Percentiles rank a stretch among this genome's conserved stretches.
phyloP scores from a whole-genome alignment of 35 echinoderm and acorn worm species.

The Apostichopus parvimensis region DNA sequence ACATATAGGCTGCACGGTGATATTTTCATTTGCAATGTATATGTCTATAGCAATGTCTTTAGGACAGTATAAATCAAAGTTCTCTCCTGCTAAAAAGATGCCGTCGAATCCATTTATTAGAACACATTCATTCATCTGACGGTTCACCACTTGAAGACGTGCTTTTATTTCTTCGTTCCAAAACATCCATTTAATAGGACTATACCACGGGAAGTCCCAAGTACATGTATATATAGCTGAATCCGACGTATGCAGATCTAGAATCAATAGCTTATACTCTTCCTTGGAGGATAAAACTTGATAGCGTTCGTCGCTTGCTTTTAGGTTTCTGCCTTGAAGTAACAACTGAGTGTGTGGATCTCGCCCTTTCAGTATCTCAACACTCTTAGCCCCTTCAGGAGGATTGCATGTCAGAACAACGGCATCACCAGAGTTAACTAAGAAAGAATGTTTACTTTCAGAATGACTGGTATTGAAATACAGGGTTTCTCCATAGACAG shows the following conservation, averaged over 20 bases:
- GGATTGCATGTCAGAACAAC: neutral
- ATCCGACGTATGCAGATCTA: neutral
- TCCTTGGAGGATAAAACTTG: neutral
- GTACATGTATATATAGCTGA: neutral
- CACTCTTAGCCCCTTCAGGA: neutral
- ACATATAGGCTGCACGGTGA: neutral
- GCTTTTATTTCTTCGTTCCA: neutral
- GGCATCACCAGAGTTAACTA: neutral
- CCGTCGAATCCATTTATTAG: neutral
- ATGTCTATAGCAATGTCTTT: neutral
- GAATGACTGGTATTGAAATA: no score
- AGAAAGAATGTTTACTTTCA: neutral
- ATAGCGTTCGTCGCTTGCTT: no score
- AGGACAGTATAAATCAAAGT: neutral
- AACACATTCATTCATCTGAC: neutral
- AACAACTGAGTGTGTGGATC: neutral
- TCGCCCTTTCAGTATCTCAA: neutral
- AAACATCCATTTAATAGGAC: neutral
- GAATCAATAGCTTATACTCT: neutral
- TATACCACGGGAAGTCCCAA: neutral
- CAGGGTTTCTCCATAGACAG: no score
- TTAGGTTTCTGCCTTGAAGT: neutral
- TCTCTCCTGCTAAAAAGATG: neutral
- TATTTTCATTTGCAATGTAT: neutral
- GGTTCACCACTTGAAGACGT: neutral